A percentile compares a stretch with the other conserved stretches of the same genome.
Conservation (phyloP, 2,797 vertebrate species). For the Danio aesculapii region DNA sequence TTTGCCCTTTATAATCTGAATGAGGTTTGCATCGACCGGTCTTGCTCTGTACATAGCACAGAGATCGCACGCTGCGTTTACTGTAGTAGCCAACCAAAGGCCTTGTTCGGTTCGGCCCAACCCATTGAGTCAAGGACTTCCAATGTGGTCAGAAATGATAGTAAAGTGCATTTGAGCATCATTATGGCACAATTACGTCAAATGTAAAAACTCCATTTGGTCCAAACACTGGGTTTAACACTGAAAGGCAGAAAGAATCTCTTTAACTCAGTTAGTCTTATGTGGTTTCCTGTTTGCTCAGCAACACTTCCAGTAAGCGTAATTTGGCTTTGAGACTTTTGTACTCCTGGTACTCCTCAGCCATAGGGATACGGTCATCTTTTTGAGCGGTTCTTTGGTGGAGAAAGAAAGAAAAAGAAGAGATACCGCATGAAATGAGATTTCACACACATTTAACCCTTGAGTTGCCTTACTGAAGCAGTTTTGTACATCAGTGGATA, state of each 20-base stretch:
- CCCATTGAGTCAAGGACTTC: slow-evolving; percentile 33
- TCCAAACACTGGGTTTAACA: slow-evolving; percentile 54
- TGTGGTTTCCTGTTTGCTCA: slow-evolving; percentile 90
- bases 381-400: slow-evolving; percentile 87
- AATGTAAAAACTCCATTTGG: slow-evolving; percentile 59
- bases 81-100: slow-evolving; percentile 38
- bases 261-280: slow-evolving; percentile 61
- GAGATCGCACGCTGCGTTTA: slow-evolving; percentile 48
- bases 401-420: slow-evolving; percentile 29
- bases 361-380: slow-evolving; percentile 90
- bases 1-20: slow-evolving; percentile 45
- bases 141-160: slow-evolving; percentile 45
- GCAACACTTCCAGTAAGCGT: slow-evolving; percentile 91
- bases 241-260: slow-evolving; percentile 49
- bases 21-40: slow-evolving; percentile 40
- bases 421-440: slow-evolving; percentile 32
- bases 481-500: slow-evolving; percentile 58
- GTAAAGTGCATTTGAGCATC: slow-evolving; percentile 69
- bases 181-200: slow-evolving; percentile 61
- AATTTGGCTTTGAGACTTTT: slow-evolving; percentile 95
- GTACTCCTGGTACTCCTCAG: slow-evolving; percentile 92
- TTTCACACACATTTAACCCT: slow-evolving; percentile 48
- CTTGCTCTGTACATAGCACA: slow-evolving; percentile 54
- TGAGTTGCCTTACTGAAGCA: slow-evolving; percentile 63
- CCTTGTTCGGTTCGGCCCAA: slow-evolving; percentile 32